Evolutionary conservation across 2,113 vertebrate genomes (phyloP).

Genomic region (Eulemur macaco): DNA sequence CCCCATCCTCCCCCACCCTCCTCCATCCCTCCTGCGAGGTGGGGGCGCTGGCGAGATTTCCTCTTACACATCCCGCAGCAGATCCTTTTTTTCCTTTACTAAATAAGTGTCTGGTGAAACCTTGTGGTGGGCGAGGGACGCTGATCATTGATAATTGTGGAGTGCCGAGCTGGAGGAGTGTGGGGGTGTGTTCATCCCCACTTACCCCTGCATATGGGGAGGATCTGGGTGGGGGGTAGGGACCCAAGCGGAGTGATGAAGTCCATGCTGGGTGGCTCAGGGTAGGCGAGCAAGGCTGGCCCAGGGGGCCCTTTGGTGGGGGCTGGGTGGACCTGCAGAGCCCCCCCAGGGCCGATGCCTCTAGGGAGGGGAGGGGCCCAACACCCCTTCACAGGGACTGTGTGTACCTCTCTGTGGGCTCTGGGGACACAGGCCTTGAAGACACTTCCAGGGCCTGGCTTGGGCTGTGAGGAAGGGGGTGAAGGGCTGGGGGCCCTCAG

Average conservation of each 20-base stretch:
- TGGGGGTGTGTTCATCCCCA: neutral
- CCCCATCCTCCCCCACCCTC: neutral
- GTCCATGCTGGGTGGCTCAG: neutral
- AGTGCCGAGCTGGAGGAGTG: neutral
- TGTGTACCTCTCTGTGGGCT: neutral
- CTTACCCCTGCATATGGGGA: neutral
- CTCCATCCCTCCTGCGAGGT: neutral
- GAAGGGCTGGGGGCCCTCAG: neutral
- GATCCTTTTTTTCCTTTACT: constrained; percentile 12
- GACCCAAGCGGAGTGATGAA: neutral
- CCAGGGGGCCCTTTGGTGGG: neutral
- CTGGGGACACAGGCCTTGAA: neutral
- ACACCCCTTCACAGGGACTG: neutral
- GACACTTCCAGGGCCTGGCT: neutral
- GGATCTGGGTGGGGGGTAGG: neutral
- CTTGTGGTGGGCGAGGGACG: constrained; percentile 49
- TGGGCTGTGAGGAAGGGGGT: neutral
- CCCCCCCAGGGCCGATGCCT: neutral
- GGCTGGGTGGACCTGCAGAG: neutral
- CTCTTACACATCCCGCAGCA: constrained; percentile 45
- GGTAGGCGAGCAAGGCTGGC: neutral
- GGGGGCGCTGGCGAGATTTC: constrained; percentile 60
- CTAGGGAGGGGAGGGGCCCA: neutral
- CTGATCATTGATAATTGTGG: constrained; percentile 47
- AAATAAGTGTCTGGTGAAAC: constrained; percentile 30